These are phyloP conservation scores for Bicyclus anynana DNA, from an alignment of 1,140 invertebrate genomes.

Conservation along the genomic window DNA sequence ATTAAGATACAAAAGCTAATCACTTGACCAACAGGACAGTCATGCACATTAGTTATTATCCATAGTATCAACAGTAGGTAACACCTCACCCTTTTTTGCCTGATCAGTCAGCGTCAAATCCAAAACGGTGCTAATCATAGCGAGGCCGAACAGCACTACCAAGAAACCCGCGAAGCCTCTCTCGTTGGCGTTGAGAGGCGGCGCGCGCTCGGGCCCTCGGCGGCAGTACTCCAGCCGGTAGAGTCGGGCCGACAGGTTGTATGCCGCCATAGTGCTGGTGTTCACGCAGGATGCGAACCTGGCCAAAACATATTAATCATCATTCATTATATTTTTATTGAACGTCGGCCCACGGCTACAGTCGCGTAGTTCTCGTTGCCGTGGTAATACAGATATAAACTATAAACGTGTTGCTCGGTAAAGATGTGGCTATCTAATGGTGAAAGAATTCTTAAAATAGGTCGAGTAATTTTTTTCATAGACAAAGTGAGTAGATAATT, in stretches of 20 bases:
- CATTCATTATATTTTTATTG: too few relatives aligned
- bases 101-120: conserved; percentile 46
- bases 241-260: conserved; percentile 47
- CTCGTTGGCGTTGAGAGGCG: conserved; percentile 31
- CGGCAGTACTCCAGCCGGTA: conserved; percentile 49
- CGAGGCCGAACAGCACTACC: conserved; percentile 39
- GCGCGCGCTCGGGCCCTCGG: conserved; percentile 13
- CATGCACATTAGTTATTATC: too few relatives aligned
- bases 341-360: too few relatives aligned
- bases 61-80: neutral
- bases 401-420: too few relatives aligned
- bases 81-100: conserved; percentile 42
- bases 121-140: conserved; percentile 45
- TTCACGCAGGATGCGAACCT: conserved; percentile 62
- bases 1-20: too few relatives aligned
- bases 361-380: too few relatives aligned
- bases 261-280: conserved; percentile 33
- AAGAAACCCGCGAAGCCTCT: conserved; percentile 39
- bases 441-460: too few relatives aligned
- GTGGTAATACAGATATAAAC: too few relatives aligned
- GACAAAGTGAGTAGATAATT: too few relatives aligned
- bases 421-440: too few relatives aligned
- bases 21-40: too few relatives aligned
- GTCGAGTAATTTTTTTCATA: too few relatives aligned
- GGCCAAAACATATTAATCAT: neutral